A percentile compares a stretch with the other conserved stretches of the same genome.
phyloP scores from a whole-genome alignment of 2,113 vertebrate species.

The Festucalex cinctus region DNA sequence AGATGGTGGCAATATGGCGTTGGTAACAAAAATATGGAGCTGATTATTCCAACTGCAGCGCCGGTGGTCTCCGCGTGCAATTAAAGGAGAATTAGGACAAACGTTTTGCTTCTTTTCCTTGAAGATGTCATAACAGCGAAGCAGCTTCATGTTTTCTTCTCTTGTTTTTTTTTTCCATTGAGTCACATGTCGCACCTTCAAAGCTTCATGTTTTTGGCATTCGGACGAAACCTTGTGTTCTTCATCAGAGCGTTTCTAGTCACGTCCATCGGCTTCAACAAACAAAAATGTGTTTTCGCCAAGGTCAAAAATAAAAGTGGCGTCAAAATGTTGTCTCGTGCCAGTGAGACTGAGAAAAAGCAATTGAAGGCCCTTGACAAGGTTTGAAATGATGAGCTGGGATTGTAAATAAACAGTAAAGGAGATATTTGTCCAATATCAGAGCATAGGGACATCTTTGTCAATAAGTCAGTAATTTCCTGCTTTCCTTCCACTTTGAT shows the following conservation, averaged over 20 bases:
- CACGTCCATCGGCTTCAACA: neutral
- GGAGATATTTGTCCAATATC: no score
- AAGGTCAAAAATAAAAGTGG: neutral
- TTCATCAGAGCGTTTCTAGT: neutral
- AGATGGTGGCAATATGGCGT: slow-evolving; percentile 9
- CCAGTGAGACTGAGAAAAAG: neutral
- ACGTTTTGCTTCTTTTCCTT: slow-evolving; percentile 1
- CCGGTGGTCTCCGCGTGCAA: slow-evolving; percentile 11
- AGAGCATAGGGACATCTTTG: no score
- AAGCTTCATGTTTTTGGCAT: neutral
- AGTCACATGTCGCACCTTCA: neutral
- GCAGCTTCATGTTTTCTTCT: neutral
- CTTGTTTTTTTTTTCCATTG: neutral
- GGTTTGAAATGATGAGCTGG: neutral
- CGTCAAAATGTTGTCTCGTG: neutral
- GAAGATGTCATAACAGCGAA: neutral
- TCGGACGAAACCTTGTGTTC: neutral
- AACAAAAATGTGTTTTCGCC: neutral
- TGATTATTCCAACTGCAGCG: slow-evolving; percentile 5
- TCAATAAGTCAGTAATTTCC: no score
- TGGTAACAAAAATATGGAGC: slow-evolving; percentile 9
- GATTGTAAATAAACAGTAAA: neutral
- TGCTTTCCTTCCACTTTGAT: no score
- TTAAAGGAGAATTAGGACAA: slow-evolving; percentile 17
- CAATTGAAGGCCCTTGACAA: neutral